Conservation (phyloP, 2,797 vertebrate species). For the Schizothorax lantsangensis region DNA sequence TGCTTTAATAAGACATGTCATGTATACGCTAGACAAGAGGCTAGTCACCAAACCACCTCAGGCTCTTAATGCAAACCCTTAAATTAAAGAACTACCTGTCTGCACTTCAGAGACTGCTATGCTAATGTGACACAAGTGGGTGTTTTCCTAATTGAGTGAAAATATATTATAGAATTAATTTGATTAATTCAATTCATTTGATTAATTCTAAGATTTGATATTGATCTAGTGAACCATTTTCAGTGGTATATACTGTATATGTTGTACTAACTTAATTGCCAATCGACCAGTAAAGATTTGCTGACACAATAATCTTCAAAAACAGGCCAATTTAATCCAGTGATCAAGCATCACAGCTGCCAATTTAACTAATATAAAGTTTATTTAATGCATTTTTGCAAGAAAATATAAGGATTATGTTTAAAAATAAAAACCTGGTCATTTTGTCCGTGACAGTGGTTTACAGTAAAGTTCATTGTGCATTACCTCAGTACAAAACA, state of each 20-base stretch:
- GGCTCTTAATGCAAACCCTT: constrained; percentile 67
- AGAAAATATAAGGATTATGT: not conserved
- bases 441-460: not conserved
- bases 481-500: not conserved
- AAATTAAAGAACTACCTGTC: constrained; percentile 76
- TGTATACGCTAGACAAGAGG: constrained; percentile 75
- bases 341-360: not conserved
- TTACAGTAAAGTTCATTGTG: not conserved
- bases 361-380: not conserved
- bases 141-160: constrained; percentile 58
- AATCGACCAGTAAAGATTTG: not conserved
- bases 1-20: constrained; percentile 71
- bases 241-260: not conserved
- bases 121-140: constrained; percentile 17
- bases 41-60: constrained; percentile 39
- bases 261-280: too few species aligned
- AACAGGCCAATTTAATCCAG: not conserved
- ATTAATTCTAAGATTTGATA: not conserved
- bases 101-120: constrained; percentile 15
- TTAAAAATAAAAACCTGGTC: not conserved
- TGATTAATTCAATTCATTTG: not conserved
- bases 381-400: not conserved
- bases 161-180: constrained; percentile 57
- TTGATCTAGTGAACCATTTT: not conserved
- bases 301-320: not conserved